These are phyloP conservation scores for Thecophora atra DNA, from an alignment of 2,888 invertebrate genomes.

Conservation along the genomic window DNA sequence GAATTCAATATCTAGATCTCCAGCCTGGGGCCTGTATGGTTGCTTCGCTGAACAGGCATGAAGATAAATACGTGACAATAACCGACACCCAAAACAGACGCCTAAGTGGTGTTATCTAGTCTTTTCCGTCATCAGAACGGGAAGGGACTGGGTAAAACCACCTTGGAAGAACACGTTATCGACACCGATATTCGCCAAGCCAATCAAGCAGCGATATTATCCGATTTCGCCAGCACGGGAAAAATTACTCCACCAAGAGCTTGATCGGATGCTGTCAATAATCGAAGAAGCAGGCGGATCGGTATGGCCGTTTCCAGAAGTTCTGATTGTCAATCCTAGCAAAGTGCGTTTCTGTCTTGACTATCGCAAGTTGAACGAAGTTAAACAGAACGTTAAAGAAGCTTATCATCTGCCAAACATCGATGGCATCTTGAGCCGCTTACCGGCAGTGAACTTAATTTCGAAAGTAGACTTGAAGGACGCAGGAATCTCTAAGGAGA, in stretches of 20 bases:
- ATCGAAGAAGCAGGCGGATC: conserved; percentile 7
- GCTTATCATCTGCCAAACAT: conserved; percentile 17
- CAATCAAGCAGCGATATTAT: conserved; percentile 13
- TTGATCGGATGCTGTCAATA: conserved; percentile 12
- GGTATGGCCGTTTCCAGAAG: conserved; percentile 2
- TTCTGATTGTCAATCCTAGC: no score
- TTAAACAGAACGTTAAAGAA: conserved; percentile 1
- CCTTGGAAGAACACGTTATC: conserved; percentile 8
- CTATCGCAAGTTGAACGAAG: conserved; percentile 1
- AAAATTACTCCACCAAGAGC: conserved; percentile 1
- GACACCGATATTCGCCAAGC: neutral
- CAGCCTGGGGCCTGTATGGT: no score
- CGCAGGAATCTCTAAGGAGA: neutral
- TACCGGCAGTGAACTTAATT: no score
- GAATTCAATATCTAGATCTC: no score
- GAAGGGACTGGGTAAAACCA: conserved; percentile 22
- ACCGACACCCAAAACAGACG: neutral
- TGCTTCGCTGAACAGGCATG: no score
- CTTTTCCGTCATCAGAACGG: conserved; percentile 6
- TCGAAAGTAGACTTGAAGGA: conserved; percentile 26
- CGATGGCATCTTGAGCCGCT: no score
- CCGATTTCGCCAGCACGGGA: neutral
- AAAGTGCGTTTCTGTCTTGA: conserved; percentile 1
- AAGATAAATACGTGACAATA: no score
- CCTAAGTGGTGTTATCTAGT: neutral